A percentile compares a stretch with the other conserved stretches of the same genome.
These are phyloP conservation scores for Dendrolimus houi DNA, from an alignment of 2,888 invertebrate genomes.

Conservation along the genomic window DNA sequence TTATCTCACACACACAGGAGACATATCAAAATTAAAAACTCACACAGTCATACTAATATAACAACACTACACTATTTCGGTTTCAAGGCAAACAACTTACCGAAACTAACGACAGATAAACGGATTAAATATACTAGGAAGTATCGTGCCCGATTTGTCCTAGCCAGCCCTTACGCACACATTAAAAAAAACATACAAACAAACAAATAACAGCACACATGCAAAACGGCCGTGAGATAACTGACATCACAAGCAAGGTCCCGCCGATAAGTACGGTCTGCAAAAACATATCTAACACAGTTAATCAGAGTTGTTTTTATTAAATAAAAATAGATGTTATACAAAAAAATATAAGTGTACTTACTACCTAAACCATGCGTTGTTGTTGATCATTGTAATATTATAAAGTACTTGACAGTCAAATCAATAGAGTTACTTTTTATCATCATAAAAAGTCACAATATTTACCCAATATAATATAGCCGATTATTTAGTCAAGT, in stretches of 20 bases:
- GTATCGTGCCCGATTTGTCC: slow-evolving; percentile 61
- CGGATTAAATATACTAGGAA: slow-evolving; percentile 57
- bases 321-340: background rate
- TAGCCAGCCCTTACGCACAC: slow-evolving; percentile 51
- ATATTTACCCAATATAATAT: too few species aligned
- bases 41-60: background rate
- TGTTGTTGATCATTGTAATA: too few species aligned
- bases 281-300: slow-evolving; percentile 21
- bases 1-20: background rate
- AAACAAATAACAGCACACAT: slow-evolving; percentile 17
- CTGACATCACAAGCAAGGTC: slow-evolving; percentile 69
- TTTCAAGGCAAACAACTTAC: slow-evolving; percentile 49
- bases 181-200: slow-evolving; percentile 9
- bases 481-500: too few species aligned
- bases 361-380: too few species aligned
- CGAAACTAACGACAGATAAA: slow-evolving; percentile 52
- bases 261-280: slow-evolving; percentile 39
- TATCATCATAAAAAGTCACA: too few species aligned
- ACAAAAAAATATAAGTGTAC: too few species aligned
- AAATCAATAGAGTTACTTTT: too few species aligned
- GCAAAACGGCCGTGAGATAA: slow-evolving; percentile 64
- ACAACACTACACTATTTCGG: slow-evolving; percentile 13
- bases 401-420: too few species aligned
- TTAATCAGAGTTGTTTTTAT: background rate
- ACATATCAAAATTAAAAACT: background rate